Conservation (phyloP, 2,888 invertebrate genomes). For the Nemotelus pantherinus region DNA sequence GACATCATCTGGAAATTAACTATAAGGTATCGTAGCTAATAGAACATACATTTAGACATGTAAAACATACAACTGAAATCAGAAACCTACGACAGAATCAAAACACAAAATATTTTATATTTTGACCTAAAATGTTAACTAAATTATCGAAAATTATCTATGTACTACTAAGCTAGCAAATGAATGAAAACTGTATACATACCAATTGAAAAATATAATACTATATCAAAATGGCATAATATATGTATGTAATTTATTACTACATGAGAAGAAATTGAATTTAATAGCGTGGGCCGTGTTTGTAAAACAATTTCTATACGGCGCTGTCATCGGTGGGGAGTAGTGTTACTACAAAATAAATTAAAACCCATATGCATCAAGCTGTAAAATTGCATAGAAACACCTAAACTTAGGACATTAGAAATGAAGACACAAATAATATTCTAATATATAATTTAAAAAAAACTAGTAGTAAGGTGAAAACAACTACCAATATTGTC, state of each 20-base stretch:
- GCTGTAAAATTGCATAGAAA: background rate
- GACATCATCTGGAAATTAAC: background rate
- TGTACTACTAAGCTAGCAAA: constrained; percentile 1
- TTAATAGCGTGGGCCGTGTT: background rate
- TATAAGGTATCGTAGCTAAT: background rate
- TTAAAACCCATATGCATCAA: background rate
- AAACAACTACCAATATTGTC: background rate
- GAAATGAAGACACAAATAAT: constrained; percentile 1
- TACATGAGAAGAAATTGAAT: background rate
- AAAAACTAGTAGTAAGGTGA: background rate
- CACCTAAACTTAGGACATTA: background rate
- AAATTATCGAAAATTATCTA: background rate
- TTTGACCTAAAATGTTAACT: background rate
- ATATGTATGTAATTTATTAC: background rate
- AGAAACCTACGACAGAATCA: background rate
- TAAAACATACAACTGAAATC: background rate
- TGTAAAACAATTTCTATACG: constrained; percentile 24
- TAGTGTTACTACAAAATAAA: background rate
- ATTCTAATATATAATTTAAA: background rate
- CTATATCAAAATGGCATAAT: background rate
- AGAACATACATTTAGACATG: background rate
- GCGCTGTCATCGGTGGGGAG: background rate
- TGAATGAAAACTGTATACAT: constrained; percentile 17
- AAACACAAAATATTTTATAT: constrained; percentile 1
- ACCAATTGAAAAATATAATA: background rate